phyloP scores from a whole-genome alignment of 2,797 vertebrate genomes.

The Sciaenops ocellatus region DNA sequence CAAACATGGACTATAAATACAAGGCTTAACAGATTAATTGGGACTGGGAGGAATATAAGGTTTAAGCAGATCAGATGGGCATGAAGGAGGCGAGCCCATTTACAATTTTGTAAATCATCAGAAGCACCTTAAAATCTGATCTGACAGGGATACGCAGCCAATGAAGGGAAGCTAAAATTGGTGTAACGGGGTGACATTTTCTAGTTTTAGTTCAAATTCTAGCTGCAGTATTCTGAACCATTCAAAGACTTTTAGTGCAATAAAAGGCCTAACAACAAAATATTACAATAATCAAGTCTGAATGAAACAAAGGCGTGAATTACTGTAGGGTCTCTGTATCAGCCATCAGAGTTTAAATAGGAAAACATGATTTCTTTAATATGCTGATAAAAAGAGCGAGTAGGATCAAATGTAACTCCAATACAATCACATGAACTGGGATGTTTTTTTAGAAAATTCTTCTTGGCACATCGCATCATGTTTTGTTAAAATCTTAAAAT shows the following conservation, averaged over 20 bases:
- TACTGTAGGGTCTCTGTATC: neutral
- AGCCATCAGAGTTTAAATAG: neutral
- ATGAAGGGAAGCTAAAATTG: neutral
- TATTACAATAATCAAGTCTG: neutral
- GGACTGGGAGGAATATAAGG: neutral
- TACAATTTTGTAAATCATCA: neutral
- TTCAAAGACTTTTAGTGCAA: neutral
- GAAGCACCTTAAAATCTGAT: neutral
- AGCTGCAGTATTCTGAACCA: neutral
- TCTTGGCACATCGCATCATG: neutral
- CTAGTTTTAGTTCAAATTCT: neutral
- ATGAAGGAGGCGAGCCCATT: neutral
- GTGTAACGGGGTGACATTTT: neutral
- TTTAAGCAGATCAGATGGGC: neutral
- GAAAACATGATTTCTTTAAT: neutral
- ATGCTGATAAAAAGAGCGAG: neutral
- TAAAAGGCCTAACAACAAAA: neutral
- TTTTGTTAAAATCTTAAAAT: slow-evolving; percentile 9
- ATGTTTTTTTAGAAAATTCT: neutral
- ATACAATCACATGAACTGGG: neutral
- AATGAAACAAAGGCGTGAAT: neutral
- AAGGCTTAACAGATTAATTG: neutral
- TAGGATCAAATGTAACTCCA: neutral
- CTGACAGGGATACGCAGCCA: neutral
- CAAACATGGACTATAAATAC: neutral